Evolutionary conservation across 2,113 vertebrate genomes (phyloP), one percentile per base, ranked within the genome.

Genomic region (Glaucomys volans): DNA sequence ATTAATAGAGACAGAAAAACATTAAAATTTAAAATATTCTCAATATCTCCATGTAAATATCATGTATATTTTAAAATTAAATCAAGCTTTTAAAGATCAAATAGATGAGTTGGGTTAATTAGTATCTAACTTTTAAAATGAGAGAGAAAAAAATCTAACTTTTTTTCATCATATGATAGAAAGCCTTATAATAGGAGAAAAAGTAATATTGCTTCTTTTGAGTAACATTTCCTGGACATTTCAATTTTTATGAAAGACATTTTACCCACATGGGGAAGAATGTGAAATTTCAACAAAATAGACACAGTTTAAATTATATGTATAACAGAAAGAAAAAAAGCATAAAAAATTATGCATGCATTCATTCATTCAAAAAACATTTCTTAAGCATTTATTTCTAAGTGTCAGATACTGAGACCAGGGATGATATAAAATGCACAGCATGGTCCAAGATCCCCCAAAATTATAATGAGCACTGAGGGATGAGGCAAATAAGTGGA

Each of bases 21-120:
- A 72, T 92, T 90, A 95, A 88, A 74, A 62, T 83, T 86, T 87
- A 59, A 94, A 96, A 44, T 77, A 74, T 52, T 74, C 20, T 17
- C 24, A 87, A n/a, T 76, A 82, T 66, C 44, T 90, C 89, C 66
- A 50, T 92, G 24, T 62, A 95, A 95, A 84, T 93, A 94, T n/a
- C 81, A 91, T 94, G 40, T 11, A 95, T 91, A 97, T 85, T 96
- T 95, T 81, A 92, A 96, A 96, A 72, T 86, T 87, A 93, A 91
- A 87, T 95, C 52, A 81, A 62, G 28, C 16, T 95, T 54, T 95
- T 82, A 87, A 90, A 52, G 47, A 91, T 75, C 85, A 91, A 85
- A 84, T 84, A 97, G 40, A 90, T 95, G 20, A 94, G 90, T 75
- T 92, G 54, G 28, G 6, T 81, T 90, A 66, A 95, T 97, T 85